Evolutionary conservation across 2,888 invertebrate genomes (phyloP), one percentile per base, ranked within the genome.

Genomic region (Cephus runcator): DNA sequence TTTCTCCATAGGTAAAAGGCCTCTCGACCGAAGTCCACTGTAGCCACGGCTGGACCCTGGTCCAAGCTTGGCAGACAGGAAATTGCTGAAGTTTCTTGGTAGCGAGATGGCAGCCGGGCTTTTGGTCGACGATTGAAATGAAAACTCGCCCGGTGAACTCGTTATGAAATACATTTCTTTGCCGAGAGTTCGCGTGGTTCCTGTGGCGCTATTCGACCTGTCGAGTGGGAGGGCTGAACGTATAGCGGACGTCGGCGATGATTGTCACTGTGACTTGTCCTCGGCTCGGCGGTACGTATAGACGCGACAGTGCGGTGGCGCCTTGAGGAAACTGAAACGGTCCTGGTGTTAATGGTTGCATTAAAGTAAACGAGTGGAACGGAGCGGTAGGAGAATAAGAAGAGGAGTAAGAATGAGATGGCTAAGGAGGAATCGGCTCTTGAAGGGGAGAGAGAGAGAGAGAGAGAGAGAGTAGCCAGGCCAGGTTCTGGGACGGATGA

Each of bases 21-120:
- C 36, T 74, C 23, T n/a, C 9, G 74, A 33, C 30, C 6, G 34
- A 30, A 11, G 35, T 34, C 74, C 1, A 34, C 34, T 30, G 74
- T n/a, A 33, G 23, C 35, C 4, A 33, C 35, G 34, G 0, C 15
- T 34, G 23, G 34, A 34, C 11, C 34, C 35, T 34, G 30, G 36
- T 34, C 15, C 34, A 74, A 74, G 78, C 78, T 56, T 77, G 69
- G 73, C 75, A 76, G 79, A 75, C 87, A 85, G 88, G 88, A 90
- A 90, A 91, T 90, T 90, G 86, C 85, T 86, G 81, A 89, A 90
- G 85, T 90, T 90, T 90, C 84, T 79, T 80, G 71, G 71, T 31
- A 71, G 71, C 31, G 34, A 36, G 73, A 75, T 34, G 75, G 35
- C 68, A 35, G 69, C 69, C 9, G n/a, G 73, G 75, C 71, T 76